Conservation (phyloP, 2,113 vertebrate genomes). For the Pelusios castaneus region DNA sequence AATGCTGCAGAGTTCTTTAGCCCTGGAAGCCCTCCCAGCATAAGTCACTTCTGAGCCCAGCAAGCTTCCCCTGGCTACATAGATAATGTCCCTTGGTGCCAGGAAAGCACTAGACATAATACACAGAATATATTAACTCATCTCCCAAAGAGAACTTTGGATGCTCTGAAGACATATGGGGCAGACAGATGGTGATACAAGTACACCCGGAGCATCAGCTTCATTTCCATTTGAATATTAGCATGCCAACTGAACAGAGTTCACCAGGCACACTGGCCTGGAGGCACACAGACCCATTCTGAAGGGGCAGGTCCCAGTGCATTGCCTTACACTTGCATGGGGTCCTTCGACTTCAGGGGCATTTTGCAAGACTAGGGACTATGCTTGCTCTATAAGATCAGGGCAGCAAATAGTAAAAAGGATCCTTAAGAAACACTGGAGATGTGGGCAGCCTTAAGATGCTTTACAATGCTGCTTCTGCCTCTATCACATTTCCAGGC, state of each 20-base stretch:
- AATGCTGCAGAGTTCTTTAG: background rate
- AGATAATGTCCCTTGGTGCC: background rate
- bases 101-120: background rate
- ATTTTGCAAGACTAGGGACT: background rate
- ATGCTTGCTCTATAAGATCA: background rate
- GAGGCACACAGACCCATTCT: background rate
- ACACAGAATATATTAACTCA: background rate
- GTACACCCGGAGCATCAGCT: background rate
- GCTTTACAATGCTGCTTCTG: background rate
- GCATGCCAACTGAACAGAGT: background rate
- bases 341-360: background rate
- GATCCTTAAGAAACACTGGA: background rate
- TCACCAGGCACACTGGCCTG: background rate
- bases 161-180: background rate
- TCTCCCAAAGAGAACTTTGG: background rate
- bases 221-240: background rate
- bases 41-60: background rate
- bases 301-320: background rate
- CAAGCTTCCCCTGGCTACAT: background rate
- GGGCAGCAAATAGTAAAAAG: background rate
- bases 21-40: background rate
- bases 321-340: background rate
- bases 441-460: background rate
- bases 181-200: background rate
- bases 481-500: background rate